Base-by-base conservation (phyloP, 1,140 invertebrate genomes). In the Plutomurus gul region DNA sequence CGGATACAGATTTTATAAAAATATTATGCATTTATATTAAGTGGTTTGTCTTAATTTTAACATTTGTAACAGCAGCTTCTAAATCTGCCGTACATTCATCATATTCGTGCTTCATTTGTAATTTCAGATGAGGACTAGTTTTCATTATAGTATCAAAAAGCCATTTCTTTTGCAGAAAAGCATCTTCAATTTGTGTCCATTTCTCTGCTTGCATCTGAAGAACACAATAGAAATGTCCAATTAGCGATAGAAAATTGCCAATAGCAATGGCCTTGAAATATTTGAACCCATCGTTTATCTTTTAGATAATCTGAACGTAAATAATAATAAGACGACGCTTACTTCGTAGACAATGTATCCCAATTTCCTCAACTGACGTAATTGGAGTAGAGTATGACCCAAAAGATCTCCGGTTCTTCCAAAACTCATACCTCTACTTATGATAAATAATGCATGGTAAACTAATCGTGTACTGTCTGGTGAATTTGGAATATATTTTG, bases 261-360 rank as follows among this genome's bases (percentile, higher is more conserved):
- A 13, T 43, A 43, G 11, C n/a, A 4, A 13, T 13, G n/a, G 39
- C 2, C 11, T n/a, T n/a, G n/a, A 7, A 13, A 43, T 43, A 43
- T n/a, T 43, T 10, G 11, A n/a, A 43, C 39, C n/a, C n/a, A n/a
- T 2, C 39, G n/a, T 43, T 1, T 43, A 1, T 10, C n/a, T 43
- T 43, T 43, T 3, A 4, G 7, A 13, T 13, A 43, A 43, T 43
- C n/a, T 13, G 11, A 13, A 3, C n/a, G 2, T 43, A 43, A 71
- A 3, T 3, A 3, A 3, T 25, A 71, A 25, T 13, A 4, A 33
- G 10, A 71, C 18, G 3, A 75, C 73, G 87, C 86, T 88, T 87
- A 91, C 90, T 81, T 88, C 43, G 77, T 90, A 80, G 1, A 89
- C 87, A 65, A 83, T 88, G 81, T 91, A 91, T 65, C 90, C 91